These are phyloP conservation scores for Cephus runcator DNA, from an alignment of 2,888 invertebrate genomes.

Conservation along the genomic window DNA sequence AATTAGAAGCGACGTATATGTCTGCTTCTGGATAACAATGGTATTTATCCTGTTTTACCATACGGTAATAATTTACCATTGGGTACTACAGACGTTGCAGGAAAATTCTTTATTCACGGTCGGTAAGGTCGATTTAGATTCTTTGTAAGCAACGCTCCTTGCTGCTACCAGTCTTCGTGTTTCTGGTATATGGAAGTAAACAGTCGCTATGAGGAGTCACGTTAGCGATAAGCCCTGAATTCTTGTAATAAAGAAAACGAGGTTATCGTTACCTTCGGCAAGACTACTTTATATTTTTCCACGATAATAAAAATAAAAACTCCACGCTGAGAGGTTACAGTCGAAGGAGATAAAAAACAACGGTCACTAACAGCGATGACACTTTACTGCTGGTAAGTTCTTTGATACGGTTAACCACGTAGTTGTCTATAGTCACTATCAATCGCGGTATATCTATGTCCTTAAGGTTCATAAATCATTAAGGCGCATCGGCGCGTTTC, in stretches of 20 bases:
- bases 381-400: not conserved
- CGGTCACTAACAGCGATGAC: not conserved
- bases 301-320: not conserved
- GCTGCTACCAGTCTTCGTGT: not conserved
- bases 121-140: not conserved
- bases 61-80: not conserved
- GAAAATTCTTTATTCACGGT: not conserved
- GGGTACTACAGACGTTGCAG: not conserved
- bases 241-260: not conserved
- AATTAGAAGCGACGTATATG: not conserved
- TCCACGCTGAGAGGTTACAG: not conserved
- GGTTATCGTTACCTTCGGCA: conserved; percentile 2
- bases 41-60: not conserved
- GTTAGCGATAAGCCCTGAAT: not conserved
- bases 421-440: not conserved
- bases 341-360: not conserved
- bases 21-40: not conserved
- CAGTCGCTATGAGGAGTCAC: not conserved
- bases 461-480: not conserved
- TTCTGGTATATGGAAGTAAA: not conserved
- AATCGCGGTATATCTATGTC: not conserved
- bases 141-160: not conserved
- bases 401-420: not conserved
- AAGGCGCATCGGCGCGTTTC: not conserved
- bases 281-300: not conserved